phyloP scores from a whole-genome alignment of 2,888 invertebrate species.

The Drosophila stalkeri region DNA sequence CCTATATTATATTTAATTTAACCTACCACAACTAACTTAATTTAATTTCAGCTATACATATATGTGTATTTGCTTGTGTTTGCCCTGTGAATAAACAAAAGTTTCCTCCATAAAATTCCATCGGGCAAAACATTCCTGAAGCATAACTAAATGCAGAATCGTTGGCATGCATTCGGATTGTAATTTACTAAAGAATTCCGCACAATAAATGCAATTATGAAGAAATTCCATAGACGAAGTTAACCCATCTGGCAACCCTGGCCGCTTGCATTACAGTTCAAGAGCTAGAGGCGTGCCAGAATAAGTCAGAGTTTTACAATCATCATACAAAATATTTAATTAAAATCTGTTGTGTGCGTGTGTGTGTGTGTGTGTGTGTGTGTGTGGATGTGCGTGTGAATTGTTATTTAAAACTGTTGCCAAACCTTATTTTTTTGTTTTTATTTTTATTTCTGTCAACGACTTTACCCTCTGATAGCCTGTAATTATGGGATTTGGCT shows the following conservation, averaged over 20 bases:
- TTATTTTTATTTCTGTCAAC: constrained; percentile 28
- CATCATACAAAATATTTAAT: constrained; percentile 49
- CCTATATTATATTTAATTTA: neutral
- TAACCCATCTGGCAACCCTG: constrained; percentile 23
- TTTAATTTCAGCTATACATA: neutral
- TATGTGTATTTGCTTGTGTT: neutral
- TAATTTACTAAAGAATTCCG: constrained; percentile 65
- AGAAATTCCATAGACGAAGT: constrained; percentile 15
- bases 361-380: constrained; percentile 10
- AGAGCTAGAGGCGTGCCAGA: constrained; percentile 17
- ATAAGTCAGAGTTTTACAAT: constrained; percentile 48
- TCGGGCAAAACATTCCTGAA: constrained; percentile 27
- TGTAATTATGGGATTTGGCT: constrained; percentile 34
- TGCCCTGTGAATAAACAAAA: constrained; percentile 23
- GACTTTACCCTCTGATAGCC: constrained; percentile 19
- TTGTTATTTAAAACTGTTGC: constrained; percentile 33
- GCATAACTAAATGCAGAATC: constrained; percentile 53
- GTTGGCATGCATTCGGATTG: constrained; percentile 51
- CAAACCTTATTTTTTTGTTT: constrained; percentile 16
- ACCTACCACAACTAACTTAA: neutral
- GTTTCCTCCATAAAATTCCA: constrained; percentile 29
- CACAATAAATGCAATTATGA: constrained; percentile 67
- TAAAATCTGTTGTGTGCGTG: constrained; percentile 3
- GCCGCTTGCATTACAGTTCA: constrained; percentile 5
- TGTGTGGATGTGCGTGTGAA: neutral